Percentiles rank a stretch among this genome's conserved stretches.
Conservation (phyloP, 2,113 vertebrate genomes). For the Alethe diademata region DNA sequence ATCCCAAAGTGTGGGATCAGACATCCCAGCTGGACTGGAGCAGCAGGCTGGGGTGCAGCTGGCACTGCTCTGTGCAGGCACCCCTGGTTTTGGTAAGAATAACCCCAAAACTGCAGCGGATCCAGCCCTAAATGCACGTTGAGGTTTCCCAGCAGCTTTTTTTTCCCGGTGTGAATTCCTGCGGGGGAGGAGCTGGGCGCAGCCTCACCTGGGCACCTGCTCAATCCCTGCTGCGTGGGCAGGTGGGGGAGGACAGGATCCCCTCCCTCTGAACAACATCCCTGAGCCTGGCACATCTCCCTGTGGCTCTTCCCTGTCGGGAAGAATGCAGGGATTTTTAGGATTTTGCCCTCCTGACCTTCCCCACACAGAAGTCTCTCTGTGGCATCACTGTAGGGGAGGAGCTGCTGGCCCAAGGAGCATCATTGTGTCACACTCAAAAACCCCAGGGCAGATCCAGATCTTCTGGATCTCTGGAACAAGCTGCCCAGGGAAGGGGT, state of each 20-base stretch:
- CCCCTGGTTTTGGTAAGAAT: background rate
- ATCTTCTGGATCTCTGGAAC: background rate
- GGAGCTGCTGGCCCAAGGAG: background rate
- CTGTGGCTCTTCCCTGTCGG: background rate
- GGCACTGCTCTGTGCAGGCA: accelerated
- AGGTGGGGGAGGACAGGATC: background rate
- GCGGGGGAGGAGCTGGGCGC: background rate
- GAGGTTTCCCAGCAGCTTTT: background rate
- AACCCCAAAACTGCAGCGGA: background rate
- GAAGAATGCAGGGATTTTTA: background rate
- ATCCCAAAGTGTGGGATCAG: accelerated
- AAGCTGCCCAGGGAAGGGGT: background rate
- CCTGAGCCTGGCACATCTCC: accelerated
- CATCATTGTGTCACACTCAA: accelerated
- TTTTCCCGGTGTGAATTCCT: accelerated
- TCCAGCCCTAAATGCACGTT: accelerated
- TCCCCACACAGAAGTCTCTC: accelerated
- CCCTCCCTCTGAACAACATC: accelerated
- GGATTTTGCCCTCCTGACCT: background rate
- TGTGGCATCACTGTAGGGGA: accelerated
- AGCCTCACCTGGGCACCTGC: background rate
- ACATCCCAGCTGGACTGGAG: background rate
- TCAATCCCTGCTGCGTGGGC: background rate
- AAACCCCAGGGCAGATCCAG: background rate
- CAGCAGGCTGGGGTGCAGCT: background rate